phyloP scores from a whole-genome alignment of 2,888 invertebrate genomes.

The Philopedon plagiatum region DNA sequence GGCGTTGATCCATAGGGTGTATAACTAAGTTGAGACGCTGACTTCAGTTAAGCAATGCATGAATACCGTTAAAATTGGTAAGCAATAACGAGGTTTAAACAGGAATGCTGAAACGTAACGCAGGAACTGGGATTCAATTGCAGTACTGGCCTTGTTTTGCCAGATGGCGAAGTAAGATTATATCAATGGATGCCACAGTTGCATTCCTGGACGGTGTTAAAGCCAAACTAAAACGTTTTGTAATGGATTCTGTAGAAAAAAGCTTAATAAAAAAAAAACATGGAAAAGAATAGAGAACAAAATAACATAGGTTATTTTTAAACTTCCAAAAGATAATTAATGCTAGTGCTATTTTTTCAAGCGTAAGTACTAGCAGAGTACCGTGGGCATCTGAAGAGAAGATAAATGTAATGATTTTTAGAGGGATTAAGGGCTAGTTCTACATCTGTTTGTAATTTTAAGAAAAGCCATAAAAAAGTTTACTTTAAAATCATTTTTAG shows the following conservation, averaged over 20 bases:
- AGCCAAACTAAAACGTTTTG: background rate
- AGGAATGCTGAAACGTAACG: too few relatives aligned
- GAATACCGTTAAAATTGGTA: conserved; percentile 26
- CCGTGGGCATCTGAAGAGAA: too few relatives aligned
- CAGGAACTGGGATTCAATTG: conserved; percentile 13
- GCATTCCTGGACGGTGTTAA: background rate
- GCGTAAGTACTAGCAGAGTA: too few relatives aligned
- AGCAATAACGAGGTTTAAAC: background rate
- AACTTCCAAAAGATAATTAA: too few relatives aligned
- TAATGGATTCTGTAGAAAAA: background rate
- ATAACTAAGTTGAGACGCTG: conserved; percentile 43
- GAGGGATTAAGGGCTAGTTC: too few relatives aligned
- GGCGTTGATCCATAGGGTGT: conserved; percentile 35
- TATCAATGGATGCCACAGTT: background rate
- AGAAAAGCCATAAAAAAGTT: too few relatives aligned
- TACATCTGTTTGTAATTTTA: too few relatives aligned
- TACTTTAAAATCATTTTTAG: too few relatives aligned
- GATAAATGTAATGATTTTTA: too few relatives aligned
- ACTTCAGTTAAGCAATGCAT: conserved; percentile 35
- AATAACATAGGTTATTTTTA: too few relatives aligned
- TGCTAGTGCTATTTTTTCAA: too few relatives aligned
- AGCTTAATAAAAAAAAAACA: background rate
- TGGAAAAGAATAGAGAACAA: background rate
- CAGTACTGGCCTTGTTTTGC: conserved; percentile 34
- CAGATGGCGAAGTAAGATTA: conserved; percentile 19